Evolutionary conservation across 2,113 vertebrate genomes (phyloP).

Genomic region (Tupaia tana): DNA sequence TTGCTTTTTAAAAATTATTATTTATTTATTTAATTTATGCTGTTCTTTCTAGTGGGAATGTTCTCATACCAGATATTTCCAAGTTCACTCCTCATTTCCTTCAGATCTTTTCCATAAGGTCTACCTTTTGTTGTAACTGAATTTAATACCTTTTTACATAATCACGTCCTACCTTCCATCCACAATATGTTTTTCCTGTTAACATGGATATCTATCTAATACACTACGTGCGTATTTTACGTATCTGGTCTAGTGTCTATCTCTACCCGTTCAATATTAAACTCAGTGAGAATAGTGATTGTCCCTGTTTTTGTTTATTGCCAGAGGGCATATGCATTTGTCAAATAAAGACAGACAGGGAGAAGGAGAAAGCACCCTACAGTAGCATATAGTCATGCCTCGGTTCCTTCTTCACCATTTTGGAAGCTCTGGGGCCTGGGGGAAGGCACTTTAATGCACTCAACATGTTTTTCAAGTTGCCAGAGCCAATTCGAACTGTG

Average conservation of each 20-base stretch:
- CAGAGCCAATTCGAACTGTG: too few relatives aligned
- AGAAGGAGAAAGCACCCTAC: too few relatives aligned
- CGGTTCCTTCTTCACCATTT: too few relatives aligned
- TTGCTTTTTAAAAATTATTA: neutral
- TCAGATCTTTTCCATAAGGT: neutral
- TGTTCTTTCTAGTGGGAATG: neutral
- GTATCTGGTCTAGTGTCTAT: neutral
- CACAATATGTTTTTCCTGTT: neutral
- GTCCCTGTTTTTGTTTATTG: neutral
- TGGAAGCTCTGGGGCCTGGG: too few relatives aligned
- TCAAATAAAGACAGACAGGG: too few relatives aligned
- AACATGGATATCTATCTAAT: neutral
- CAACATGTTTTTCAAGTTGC: too few relatives aligned
- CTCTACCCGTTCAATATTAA: neutral
- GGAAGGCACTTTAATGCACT: too few relatives aligned
- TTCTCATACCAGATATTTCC: neutral
- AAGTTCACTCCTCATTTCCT: neutral
- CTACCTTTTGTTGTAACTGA: fast-evolving
- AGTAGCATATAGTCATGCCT: too few relatives aligned
- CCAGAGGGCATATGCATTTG: too few relatives aligned
- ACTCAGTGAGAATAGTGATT: neutral
- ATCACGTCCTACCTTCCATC: neutral
- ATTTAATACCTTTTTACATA: too few relatives aligned
- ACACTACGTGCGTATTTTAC: neutral
- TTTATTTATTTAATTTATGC: too few relatives aligned